Evolutionary conservation across 92 coral and sea anemone genomes (phyloP), one percentile per base, ranked within the genome.

Genomic region (Blastomussa wellsi): DNA sequence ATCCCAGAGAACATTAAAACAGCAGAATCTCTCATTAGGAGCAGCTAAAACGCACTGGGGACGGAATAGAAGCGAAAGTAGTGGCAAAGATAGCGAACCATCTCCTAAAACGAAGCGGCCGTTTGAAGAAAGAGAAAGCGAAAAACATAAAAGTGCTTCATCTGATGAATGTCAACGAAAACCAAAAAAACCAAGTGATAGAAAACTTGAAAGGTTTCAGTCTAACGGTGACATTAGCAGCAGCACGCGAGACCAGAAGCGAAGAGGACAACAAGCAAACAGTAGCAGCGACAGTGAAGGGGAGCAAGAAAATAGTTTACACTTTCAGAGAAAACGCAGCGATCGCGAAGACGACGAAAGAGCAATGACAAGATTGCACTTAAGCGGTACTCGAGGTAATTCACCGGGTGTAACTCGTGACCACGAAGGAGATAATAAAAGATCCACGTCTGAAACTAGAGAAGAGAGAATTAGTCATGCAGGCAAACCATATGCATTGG

Each of bases 261-360:
- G 33, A 28, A 44, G 84, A 24, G 57, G 29, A 44, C 29, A 67
- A 3, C 42, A 1, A 14, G 38, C 76, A 19, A 42, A 47, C 51
- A 62, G 72, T 38, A 65, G 59, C n/a, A 80, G 84, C 10, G 60
- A 42, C 32, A 44, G 84, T 11, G 76, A 68, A 11, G 84, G 67
- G 32, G 22, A 36, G 22, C 47, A 44, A 67, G 84, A 48, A 80
- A 24, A 26, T 15, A 24, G 9, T 47, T 11, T 47, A 4, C 15
- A 31, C 76, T 19, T 15, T 8, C 19, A 7, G 28, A 35, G 62
- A 67, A 68, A 80, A 52, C 33, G 53, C 6, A 49, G 47, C 64
- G 14, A 35, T 32, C 33, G 33, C 44, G 65, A 47, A 0, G 64
- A 19, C 47, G 48, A 60, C 26, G 22, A 79, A 9, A 17, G 66